Percentiles rank a stretch among this genome's conserved stretches.
These are phyloP conservation scores for Sebastolobus altivelis DNA, from an alignment of 2,797 vertebrate species.

Conservation along the genomic window DNA sequence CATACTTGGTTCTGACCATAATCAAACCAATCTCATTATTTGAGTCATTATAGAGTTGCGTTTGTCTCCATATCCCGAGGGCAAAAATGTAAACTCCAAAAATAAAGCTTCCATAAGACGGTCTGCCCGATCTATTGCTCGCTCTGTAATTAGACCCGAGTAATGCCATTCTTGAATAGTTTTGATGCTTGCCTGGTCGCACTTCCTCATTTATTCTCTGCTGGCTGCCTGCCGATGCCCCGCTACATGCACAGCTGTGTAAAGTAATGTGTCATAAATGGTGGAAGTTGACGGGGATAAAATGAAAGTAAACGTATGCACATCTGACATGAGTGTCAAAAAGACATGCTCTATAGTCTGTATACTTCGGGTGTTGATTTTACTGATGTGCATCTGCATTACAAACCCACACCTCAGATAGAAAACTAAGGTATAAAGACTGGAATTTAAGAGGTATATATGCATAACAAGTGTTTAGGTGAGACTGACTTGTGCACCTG, in stretches of 20 bases:
- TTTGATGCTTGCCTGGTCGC: neutral
- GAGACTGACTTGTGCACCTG: constrained; percentile 50
- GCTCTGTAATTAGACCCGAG: constrained; percentile 4
- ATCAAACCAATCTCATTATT: no score
- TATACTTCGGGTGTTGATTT: neutral
- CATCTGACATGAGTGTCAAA: neutral
- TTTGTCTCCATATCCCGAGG: no score
- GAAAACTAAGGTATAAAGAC: neutral
- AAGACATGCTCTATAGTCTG: neutral
- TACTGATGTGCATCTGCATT: neutral
- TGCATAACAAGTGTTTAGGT: neutral
- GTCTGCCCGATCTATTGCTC: neutral
- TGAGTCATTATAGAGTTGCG: neutral
- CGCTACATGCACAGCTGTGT: neutral
- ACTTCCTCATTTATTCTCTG: constrained; percentile 43
- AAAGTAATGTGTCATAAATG: neutral
- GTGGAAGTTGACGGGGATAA: constrained; percentile 10
- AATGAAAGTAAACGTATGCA: constrained; percentile 5
- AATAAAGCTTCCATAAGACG: neutral
- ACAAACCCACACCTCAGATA: neutral
- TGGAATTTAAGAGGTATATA: neutral
- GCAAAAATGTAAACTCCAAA: neutral
- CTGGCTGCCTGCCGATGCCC: neutral
- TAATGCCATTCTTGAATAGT: neutral
- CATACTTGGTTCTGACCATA: neutral